Evolutionary conservation across 2,797 vertebrate species (phyloP).

Genomic region (Aeoliscus strigatus): DNA sequence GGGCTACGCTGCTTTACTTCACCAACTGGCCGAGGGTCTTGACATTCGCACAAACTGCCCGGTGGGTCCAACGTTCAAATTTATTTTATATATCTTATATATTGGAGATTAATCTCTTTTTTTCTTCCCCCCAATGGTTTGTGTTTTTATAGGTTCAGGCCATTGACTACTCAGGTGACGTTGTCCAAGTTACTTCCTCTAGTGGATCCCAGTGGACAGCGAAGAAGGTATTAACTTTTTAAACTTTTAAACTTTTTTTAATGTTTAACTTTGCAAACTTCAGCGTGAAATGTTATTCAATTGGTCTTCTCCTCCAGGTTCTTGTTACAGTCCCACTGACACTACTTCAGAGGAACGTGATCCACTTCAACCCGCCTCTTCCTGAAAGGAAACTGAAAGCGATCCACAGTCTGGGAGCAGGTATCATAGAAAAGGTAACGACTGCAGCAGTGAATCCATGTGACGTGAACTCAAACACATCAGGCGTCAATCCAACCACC

Average conservation of each 20-base stretch:
- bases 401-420: conserved; percentile 90
- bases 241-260: too few relatives aligned
- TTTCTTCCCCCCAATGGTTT: not conserved
- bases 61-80: conserved; percentile 30
- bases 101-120: not conserved
- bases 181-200: conserved; percentile 80
- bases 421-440: conserved; percentile 92
- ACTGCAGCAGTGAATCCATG: not conserved
- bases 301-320: conserved; percentile 70
- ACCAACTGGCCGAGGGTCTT: conserved; percentile 85
- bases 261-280: not conserved
- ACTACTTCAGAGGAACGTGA: conserved; percentile 86
- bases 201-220: conserved; percentile 81
- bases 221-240: conserved; percentile 81
- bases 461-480: too few relatives aligned
- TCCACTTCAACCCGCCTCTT: conserved; percentile 86
- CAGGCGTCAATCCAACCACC: too few relatives aligned
- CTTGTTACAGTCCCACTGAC: conserved; percentile 88
- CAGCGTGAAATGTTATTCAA: too few relatives aligned
- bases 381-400: conserved; percentile 95
- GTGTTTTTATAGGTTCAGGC: conserved; percentile 75
- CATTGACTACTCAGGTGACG: conserved; percentile 88
- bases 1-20: conserved; percentile 84
- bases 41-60: conserved; percentile 83
- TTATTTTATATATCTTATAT: too few relatives aligned